These are phyloP conservation scores for Nesospiza acunhae DNA, from an alignment of 2,113 vertebrate genomes.

Conservation along the genomic window DNA sequence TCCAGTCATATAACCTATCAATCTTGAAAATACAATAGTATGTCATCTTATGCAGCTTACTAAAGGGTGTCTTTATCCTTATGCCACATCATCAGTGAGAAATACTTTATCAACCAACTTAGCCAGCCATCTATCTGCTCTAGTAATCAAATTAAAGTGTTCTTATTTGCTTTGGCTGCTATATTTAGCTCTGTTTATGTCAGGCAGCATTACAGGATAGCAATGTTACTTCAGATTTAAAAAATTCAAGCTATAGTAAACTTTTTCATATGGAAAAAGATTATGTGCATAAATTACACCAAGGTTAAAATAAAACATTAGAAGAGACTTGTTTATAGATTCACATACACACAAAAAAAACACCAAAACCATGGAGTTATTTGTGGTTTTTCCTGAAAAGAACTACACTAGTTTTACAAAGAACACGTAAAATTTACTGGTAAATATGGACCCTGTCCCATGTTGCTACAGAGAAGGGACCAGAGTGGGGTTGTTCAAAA, in stretches of 20 bases:
- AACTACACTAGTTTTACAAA: neutral
- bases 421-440: neutral
- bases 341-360: neutral
- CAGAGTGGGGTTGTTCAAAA: neutral
- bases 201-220: neutral
- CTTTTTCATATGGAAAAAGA: neutral
- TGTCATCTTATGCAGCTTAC: neutral
- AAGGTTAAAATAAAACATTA: neutral
- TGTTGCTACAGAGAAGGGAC: neutral
- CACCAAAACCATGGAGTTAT: fast-evolving
- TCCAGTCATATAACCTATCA: constrained; percentile 98
- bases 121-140: neutral
- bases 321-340: neutral
- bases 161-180: neutral
- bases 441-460: neutral
- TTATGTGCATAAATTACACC: neutral
- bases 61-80: neutral
- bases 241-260: neutral
- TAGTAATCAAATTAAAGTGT: neutral
- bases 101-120: neutral
- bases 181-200: neutral
- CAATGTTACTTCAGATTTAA: neutral
- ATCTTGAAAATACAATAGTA: constrained; percentile 76
- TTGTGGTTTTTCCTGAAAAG: neutral
- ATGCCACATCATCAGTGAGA: neutral